Evolutionary conservation across 1,140 invertebrate species (phyloP), one percentile per base, ranked within the genome.

Genomic region (Trichonephila inaurata): DNA sequence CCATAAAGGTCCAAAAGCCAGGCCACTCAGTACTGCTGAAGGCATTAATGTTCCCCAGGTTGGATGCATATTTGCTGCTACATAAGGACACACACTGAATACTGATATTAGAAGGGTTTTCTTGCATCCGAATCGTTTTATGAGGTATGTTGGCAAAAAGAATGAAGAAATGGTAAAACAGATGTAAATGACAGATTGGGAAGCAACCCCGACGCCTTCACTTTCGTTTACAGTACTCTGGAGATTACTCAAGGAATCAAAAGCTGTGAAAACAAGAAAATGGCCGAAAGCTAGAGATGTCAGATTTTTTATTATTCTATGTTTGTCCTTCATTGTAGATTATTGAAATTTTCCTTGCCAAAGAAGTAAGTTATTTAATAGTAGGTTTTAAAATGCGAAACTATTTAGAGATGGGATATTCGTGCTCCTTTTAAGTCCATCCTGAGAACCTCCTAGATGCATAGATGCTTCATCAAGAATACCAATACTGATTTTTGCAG

Each of bases 241-340:
- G 1, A 95, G 69, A 21, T 94, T 94, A 18, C 83, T 91, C 19
- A 95, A 14, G 7, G 94, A 82, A 51, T 94, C 91, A 60, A 93
- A 95, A 12, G 93, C 94, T 2, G 94, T 94, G 77, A 94, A 94
- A 21, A 94, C 87, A 44, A 93, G 33, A 8, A 99, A 98, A 95
- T 99, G 99, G 6, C 98, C 97, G 88, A 97, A 96, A 94, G 98
- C 98, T 10, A 99, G 97, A 77, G 98, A 97, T 28, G 97, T 96
- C 58, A 99, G 97, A 96, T 98, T 98, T 96, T 98, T 98, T 94
- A 98, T 96, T 95, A 99, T 98, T 6, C 40, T 18, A 3, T 21
- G 18, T 33, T 94, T 94, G 0, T 12, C 10, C 85, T 86, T 88
- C 21, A 69, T 92, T 40, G 6, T n/a, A 12, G 58, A 14, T 19